Conservation (phyloP, 1,140 invertebrate species). For the Polypedilum pembai region DNA sequence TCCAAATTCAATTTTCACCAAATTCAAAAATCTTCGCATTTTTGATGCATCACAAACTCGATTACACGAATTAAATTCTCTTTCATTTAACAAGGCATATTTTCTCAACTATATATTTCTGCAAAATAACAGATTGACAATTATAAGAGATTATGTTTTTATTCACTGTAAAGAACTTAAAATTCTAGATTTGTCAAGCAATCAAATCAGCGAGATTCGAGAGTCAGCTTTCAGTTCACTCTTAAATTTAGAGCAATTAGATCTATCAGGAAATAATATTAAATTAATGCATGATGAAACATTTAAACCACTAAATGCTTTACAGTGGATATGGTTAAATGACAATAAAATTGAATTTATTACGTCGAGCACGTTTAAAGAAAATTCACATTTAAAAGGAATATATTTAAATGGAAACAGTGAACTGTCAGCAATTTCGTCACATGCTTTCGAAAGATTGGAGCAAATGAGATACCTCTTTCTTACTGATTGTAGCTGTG, state of each 20-base stretch:
- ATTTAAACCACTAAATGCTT: neutral
- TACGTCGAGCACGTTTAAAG: neutral
- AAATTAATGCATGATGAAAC: neutral
- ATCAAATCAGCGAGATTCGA: neutral
- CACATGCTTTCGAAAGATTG: neutral
- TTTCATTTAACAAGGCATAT: neutral
- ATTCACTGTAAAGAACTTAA: neutral
- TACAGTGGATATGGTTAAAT: neutral
- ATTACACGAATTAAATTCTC: neutral
- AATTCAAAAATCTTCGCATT: neutral
- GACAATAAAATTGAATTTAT: neutral
- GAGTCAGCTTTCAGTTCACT: neutral
- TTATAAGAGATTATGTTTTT: neutral
- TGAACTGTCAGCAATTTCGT: neutral
- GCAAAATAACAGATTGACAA: neutral
- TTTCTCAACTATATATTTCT: neutral
- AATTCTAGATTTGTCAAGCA: neutral
- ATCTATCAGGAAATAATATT: neutral
- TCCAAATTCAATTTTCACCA: conserved; percentile 17
- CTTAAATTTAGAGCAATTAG: neutral
- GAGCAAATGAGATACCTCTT: neutral
- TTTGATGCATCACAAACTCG: conserved; percentile 12
- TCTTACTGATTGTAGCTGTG: neutral
- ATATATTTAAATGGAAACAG: conserved; percentile 2
- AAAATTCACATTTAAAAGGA: neutral